Base-by-base conservation (phyloP, 2,113 vertebrate genomes). In the Neolamprologus fasciatus region DNA sequence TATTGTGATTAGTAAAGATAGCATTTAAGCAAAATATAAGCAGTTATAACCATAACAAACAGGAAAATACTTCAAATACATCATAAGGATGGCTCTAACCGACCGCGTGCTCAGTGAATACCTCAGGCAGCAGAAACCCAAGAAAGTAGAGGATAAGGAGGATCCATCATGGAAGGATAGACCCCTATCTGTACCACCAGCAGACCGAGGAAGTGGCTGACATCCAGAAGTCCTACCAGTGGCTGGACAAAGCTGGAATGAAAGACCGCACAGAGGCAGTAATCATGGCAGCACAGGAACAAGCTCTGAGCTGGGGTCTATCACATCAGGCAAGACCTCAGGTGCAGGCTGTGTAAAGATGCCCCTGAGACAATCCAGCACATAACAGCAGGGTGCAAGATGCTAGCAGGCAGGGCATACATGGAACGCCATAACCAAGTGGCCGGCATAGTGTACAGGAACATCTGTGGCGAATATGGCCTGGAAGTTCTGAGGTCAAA, bases 361-460 rank as follows among this genome's bases (percentile, higher is more conserved):
- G 53, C 6, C 53, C 53, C 53, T 7, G 53, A 55, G 53, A 55
- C 53, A 55, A 55, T 55, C 53, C 53, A 55, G 53, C 21, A 55
- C 53, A 23, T 55, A 55, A 55, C 53, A 55, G 53, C n/a, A 0
- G 4, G 21, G 53, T 21, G 19, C 1, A 51, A 53, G 19, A 53
- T 53, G 19, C 3, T 53, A 53, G 51, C 51, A 6, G 51, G 19
- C 51, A 53, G 2, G 19, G 51, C 9, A 53, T 53, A 53, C 51
- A 53, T 21, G 19, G 51, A 53, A 53, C 51, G 1, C 19, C 50
- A 21, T 2, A 53, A 21, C 51, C 51, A 53, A 53, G 51, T 53
- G 19, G 51, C 51, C 0, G 2, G 19, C 51, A 0, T 53, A 53
- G 51, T 21, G 0, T 53, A 53, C 19, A 53, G 0, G 6, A 53